These are phyloP conservation scores for Drosophila funebris DNA, from an alignment of 1,140 invertebrate species.

Conservation along the genomic window DNA sequence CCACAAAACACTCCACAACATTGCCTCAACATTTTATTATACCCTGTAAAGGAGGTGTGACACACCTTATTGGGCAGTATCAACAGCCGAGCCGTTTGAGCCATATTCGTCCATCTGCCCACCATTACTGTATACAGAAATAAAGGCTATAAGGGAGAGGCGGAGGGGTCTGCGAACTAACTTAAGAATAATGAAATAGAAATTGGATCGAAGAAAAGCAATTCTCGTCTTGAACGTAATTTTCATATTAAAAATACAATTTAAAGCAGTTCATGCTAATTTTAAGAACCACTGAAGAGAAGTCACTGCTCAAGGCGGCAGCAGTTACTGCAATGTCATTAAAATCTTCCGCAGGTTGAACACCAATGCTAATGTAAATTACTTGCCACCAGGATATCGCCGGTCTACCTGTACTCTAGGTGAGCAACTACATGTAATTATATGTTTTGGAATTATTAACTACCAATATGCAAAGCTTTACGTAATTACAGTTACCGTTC, in stretches of 20 bases:
- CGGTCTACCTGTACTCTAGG: not conserved
- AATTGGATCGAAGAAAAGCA: no score
- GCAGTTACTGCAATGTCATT: constrained; percentile 53
- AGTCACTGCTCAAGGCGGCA: constrained; percentile 14
- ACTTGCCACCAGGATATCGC: constrained; percentile 33
- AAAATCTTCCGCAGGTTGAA: constrained; percentile 74
- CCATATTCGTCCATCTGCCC: no score
- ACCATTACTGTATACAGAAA: no score
- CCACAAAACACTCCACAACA: no score
- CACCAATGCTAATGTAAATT: constrained; percentile 75
- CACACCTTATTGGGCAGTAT: no score
- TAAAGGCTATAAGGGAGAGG: no score
- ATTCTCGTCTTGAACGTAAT: no score
- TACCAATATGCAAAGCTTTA: constrained; percentile 32
- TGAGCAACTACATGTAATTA: not conserved
- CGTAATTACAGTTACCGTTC: constrained; percentile 47
- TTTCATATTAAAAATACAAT: not conserved
- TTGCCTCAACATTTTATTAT: no score
- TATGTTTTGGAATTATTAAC: constrained; percentile 45
- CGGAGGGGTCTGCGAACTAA: no score
- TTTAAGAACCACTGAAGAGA: constrained; percentile 54
- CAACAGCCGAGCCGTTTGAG: no score
- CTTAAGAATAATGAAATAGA: no score
- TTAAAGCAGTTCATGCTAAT: constrained; percentile 33
- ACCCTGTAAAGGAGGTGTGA: no score